Conservation (phyloP, 1,140 invertebrate genomes). For the Drosophila gunungcola region DNA sequence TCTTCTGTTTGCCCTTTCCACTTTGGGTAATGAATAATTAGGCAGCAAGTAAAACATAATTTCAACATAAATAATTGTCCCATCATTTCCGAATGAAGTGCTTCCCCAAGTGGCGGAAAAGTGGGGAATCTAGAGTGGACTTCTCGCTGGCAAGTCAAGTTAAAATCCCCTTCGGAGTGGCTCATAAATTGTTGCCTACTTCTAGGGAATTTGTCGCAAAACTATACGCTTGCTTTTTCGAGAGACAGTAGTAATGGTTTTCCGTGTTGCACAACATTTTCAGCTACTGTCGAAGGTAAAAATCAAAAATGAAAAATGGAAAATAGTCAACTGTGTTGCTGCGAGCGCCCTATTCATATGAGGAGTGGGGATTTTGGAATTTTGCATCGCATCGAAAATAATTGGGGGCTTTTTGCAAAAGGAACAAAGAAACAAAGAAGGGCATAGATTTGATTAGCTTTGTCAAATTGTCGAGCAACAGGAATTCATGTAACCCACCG, state of each 20-base stretch:
- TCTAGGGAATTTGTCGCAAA: slow-evolving; percentile 1
- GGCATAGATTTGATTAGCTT: slow-evolving; percentile 34
- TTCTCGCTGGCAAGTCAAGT: not conserved
- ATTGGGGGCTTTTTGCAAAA: slow-evolving; percentile 7
- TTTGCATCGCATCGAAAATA: slow-evolving; percentile 13
- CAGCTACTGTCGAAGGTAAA: not conserved
- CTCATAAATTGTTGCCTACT: slow-evolving; percentile 2
- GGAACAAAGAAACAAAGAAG: not conserved
- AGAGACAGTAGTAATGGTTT: not conserved
- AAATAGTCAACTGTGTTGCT: slow-evolving; percentile 4
- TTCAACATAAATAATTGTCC: slow-evolving; percentile 29
- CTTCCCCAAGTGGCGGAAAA: not conserved
- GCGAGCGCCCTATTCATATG: not conserved
- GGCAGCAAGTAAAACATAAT: not conserved
- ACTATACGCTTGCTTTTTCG: not conserved
- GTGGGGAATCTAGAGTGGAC: not conserved
- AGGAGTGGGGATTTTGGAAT: not conserved
- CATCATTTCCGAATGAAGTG: slow-evolving; percentile 31
- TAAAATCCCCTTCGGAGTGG: not conserved
- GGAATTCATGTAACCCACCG: slow-evolving; percentile 7
- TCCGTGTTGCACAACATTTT: not conserved
- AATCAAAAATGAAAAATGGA: slow-evolving; percentile 27
- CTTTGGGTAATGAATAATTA: not conserved
- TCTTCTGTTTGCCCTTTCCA: not conserved
- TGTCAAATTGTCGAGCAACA: slow-evolving; percentile 29